Conservation (phyloP, 64 coral and sea anemone species). For the Actinia tenebrosa region DNA sequence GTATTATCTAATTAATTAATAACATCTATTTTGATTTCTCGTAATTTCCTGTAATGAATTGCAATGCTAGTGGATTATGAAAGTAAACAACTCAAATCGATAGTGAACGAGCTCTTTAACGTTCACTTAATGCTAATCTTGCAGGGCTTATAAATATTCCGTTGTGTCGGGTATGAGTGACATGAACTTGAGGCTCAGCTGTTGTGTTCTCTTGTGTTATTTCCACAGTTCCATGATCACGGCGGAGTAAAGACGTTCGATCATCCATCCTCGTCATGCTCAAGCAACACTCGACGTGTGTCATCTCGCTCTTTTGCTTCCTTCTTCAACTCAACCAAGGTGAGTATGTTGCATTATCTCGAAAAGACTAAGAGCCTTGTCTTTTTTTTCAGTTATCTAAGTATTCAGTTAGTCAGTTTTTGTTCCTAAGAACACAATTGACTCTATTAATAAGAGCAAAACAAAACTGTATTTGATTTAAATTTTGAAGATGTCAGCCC, state of each 20-base stretch:
- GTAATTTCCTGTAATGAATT: constrained; percentile 6
- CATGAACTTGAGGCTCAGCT: background rate
- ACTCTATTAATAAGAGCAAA: no score
- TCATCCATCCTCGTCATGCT: no score
- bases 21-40: background rate
- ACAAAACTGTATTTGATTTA: no score
- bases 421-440: no score
- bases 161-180: background rate
- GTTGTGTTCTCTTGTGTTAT: background rate
- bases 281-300: no score
- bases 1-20: background rate
- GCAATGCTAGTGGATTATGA: background rate
- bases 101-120: background rate
- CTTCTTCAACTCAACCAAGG: no score
- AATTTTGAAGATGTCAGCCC: no score
- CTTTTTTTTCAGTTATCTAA: no score
- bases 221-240: background rate
- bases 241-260: background rate
- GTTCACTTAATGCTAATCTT: background rate
- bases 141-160: background rate
- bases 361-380: no score
- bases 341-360: no score
- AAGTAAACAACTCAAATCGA: background rate
- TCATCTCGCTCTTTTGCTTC: no score
- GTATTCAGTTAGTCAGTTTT: no score